Base-by-base conservation (phyloP, 1,140 invertebrate genomes). In the Drosophila paulistorum region DNA sequence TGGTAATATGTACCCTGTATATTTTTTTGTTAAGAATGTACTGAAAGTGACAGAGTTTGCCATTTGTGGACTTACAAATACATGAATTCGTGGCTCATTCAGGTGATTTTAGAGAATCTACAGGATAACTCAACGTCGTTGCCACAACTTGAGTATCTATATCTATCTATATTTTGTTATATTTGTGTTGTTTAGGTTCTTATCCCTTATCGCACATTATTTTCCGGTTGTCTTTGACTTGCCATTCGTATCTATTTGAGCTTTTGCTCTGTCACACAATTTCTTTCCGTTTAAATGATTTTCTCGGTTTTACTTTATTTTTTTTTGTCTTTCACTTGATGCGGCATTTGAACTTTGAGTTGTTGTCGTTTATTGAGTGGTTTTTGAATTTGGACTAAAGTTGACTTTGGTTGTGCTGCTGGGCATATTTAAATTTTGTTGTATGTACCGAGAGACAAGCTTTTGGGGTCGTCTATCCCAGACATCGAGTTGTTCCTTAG, bases 231-330 rank as follows among this genome's bases (percentile, higher is more conserved):
- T 77, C 74, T 72, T 77, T 77, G 67, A 51, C 59, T 30, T 71
- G 75, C 62, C 68, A 72, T 68, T 77, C 65, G 66, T 77, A 77
- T 77, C 71, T 77, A 75, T 65, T 77, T 77, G 73, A 77, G 66
- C 73, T 77, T 48, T 57, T 62, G 70, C 73, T 58, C 59, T 65
- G 70, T 51, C 63, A 26, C 67, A 71, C 62, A 77, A 77, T 77
- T 64, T 71, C 68, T 71, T 78, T 77, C 74, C 68, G 66, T 77
- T 67, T 71, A 68, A 78, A 77, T 77, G 74, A 66, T 77, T 77
- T 39, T 39, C 11, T 39, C 37, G 11, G 37, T 39, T 48, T 66
- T 77, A 39, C 62, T 63, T 30, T 14, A 11, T 55, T 17, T 41
- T 17, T 42, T 67, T 39, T 62, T 58, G 51, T 74, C 39, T 26